A percentile compares a stretch with the other conserved stretches of the same genome.
Conservation (phyloP, 2,113 vertebrate genomes). For the Malurus melanocephalus region DNA sequence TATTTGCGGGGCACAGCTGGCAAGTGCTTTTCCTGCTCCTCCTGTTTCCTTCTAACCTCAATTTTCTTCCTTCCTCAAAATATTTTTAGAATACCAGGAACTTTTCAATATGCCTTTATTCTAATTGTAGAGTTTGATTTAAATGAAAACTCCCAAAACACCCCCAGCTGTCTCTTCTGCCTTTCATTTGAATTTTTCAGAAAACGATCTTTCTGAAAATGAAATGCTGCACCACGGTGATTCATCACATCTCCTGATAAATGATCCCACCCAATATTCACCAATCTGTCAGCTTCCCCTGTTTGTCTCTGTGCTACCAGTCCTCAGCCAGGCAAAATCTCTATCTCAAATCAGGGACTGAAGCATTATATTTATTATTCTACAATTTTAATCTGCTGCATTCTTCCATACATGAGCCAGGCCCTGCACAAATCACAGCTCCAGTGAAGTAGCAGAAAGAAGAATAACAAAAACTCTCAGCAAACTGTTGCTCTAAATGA, state of each 20-base stretch:
- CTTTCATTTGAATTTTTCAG: constrained; percentile 1
- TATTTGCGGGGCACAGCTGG: neutral
- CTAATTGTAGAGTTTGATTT: constrained; percentile 6
- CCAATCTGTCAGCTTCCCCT: constrained; percentile 1
- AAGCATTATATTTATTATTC: neutral
- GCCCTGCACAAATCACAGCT: neutral
- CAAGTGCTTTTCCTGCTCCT: neutral
- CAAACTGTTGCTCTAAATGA: neutral
- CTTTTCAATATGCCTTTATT: constrained; percentile 1
- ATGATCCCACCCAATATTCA: constrained; percentile 12
- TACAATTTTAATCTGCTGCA: neutral
- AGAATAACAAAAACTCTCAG: neutral
- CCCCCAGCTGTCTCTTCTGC: neutral
- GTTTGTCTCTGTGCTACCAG: neutral
- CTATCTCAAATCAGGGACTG: neutral
- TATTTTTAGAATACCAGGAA: neutral
- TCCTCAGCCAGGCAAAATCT: neutral
- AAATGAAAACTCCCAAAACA: constrained; percentile 22
- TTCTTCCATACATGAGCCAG: neutral
- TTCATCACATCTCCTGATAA: constrained; percentile 17
- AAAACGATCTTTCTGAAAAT: constrained; percentile 27
- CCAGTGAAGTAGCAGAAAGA: neutral
- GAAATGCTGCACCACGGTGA: constrained; percentile 6
- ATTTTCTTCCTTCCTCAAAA: neutral
- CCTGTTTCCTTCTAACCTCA: neutral